Evolutionary conservation across 2,113 vertebrate species (phyloP), one percentile per base, ranked within the genome.

Genomic region (Brienomyrus brachyistius): DNA sequence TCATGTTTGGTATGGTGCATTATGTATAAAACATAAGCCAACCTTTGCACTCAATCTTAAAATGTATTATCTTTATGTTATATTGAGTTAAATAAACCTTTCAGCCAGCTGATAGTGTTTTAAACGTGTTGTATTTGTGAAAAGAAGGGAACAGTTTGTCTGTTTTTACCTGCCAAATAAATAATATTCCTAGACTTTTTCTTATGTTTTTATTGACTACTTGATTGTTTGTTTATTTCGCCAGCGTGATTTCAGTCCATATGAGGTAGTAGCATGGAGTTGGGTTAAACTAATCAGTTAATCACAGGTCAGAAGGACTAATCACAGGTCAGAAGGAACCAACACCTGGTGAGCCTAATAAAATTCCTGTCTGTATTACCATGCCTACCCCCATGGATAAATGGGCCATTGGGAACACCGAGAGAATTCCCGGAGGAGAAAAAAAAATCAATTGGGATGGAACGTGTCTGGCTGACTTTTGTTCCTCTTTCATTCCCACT

Each of bases 71-170:
- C 90, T 90, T 90, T 94, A 92, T 93, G 91, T 93, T 94, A 92
- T 92, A 93, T 92, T 93, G 91, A 91, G 92, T 50, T 90, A 91
- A 95, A 96, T 95, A 95, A 95, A 96, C 90, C 85, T 91, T 88
- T 91, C 91, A 82, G 89, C 91, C 51, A 93, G 92, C 90, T 91
- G 90, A 93, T 85, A 92, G 89, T 88, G 23, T 93, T 74, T 88
- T 84, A n/a, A n/a, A 90, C n/a, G 23, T 88, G n/a, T 91, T 93
- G 92, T 74, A 90, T 88, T 88, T 90, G 77, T 80, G 43, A 51
- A 45, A 80, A 90, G 13, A 91, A 87, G 17, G 47, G 8, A 10
- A 6, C 17, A 47, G 62, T 45, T 52, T 83, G 27, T 66, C 59
- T 50, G 43, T 89, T 89, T 91, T 91, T 91, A 88, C 82, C 23